phyloP scores from a whole-genome alignment of 2,113 vertebrate species.

The Meles meles region DNA sequence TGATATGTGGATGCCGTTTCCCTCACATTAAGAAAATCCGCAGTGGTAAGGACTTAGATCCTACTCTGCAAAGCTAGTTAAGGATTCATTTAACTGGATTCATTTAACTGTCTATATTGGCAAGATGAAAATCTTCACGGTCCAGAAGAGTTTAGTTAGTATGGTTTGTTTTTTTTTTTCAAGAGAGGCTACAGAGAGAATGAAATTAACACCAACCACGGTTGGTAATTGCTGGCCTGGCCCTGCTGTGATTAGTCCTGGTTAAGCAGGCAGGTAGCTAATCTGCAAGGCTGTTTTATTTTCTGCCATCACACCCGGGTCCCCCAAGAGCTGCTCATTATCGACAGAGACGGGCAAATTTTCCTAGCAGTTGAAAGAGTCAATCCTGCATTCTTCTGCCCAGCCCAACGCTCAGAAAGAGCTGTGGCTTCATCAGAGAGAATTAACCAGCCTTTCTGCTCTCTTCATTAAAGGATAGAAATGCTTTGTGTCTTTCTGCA shows the following conservation, averaged over 20 bases:
- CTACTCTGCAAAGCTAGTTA: background rate
- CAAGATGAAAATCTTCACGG: conserved; percentile 5
- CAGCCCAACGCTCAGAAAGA: background rate
- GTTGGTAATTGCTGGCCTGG: background rate
- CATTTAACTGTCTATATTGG: background rate
- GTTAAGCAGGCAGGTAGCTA: background rate
- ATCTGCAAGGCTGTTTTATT: background rate
- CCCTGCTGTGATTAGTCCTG: background rate
- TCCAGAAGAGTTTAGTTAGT: background rate
- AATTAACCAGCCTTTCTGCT: background rate
- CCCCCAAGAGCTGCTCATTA: background rate
- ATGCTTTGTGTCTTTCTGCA: background rate
- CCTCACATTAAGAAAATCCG: background rate
- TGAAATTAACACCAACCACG: background rate
- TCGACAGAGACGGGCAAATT: conserved; percentile 3
- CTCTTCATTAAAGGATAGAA: background rate
- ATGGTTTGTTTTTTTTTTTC: background rate
- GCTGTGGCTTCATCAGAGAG: background rate
- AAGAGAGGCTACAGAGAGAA: background rate
- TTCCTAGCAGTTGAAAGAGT: background rate
- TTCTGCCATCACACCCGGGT: background rate
- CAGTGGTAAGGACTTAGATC: background rate
- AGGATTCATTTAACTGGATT: conserved; percentile 1
- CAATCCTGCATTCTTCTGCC: background rate
- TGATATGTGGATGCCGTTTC: background rate